Base-by-base conservation (phyloP, 2,797 vertebrate genomes). In the Lophius americanus region DNA sequence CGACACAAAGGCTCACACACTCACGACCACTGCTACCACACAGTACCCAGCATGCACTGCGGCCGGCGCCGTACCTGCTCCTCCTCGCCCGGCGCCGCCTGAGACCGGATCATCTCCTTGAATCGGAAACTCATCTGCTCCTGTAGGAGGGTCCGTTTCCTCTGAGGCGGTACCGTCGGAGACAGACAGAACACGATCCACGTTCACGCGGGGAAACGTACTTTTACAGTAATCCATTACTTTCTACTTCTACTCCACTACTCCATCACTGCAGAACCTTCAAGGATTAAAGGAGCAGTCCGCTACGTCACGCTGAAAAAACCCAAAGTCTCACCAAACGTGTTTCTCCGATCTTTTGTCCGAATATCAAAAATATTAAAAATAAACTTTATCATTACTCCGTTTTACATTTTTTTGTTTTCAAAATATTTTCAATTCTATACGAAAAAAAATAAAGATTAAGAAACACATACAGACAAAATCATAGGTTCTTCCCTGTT, bases 111-210 rank as follows among this genome's bases (percentile, higher is more conserved):
- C 82, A 81, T 90, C 83, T 93, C 84, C 48, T 78, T 92, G 88
- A 88, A 93, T 5, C 84, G 70, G 8, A 94, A 90, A 64, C 92
- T 93, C 90, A 93, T 85, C 84, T 88, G 85, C 49, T 92, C 82
- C 86, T 93, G 91, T 13, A 88, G 90, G 12, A 81, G 82, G 0
- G 90, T 92, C 6, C 91, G 79, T 44, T 89, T 91, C 37, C 68
- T 91, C 90, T 92, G 76, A 9, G 3, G 32, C n/a, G 33, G 1
- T 72, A 38, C 46, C 12, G 55, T 23, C 1, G 4, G 42, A 60
- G 36, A 52, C 68, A 48, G 6, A 48, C 9, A 51, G 9, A 43
- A 50, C 9, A n/a, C 2, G 51, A 12, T 38, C 43, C 3, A 4
- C 12, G 11, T 10, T 2, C 5, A 51, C 5, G 3, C 0, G 9